Evolutionary conservation across 2,797 vertebrate genomes (phyloP).

Genomic region (Notamacropus eugenii): DNA sequence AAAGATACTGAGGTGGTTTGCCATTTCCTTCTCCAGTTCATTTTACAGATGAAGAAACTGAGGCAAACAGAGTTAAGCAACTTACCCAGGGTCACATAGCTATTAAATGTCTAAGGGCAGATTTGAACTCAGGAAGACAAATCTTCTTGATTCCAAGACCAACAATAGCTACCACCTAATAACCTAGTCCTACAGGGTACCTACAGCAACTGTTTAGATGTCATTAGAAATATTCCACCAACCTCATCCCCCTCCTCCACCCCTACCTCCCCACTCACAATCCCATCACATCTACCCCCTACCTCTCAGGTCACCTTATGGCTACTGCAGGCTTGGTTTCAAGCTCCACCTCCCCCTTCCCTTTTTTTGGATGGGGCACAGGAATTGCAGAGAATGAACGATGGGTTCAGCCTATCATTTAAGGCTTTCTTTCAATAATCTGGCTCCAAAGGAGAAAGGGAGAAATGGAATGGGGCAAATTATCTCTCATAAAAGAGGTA

Average conservation of each 20-base stretch:
- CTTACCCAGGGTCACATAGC: neutral
- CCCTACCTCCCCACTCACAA: neutral
- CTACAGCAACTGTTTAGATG: neutral
- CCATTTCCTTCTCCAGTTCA: neutral
- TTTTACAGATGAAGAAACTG: neutral
- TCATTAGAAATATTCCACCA: neutral
- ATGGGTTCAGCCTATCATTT: neutral
- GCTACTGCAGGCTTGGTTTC: neutral
- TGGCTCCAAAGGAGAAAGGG: no score
- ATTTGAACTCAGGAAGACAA: neutral
- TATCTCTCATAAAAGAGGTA: no score
- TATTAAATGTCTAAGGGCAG: neutral
- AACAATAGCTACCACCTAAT: neutral
- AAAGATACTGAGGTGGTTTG: neutral
- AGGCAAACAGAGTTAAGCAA: neutral
- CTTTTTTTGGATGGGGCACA: neutral
- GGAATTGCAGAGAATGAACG: neutral
- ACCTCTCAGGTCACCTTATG: neutral
- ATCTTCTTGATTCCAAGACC: neutral
- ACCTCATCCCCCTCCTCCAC: neutral
- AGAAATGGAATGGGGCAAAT: no score
- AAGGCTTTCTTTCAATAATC: neutral
- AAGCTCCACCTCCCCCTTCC: neutral
- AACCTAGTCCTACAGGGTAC: neutral
- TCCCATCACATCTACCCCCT: neutral